Evolutionary conservation across 2,797 vertebrate species (phyloP).

Genomic region (Perodicticus potto): DNA sequence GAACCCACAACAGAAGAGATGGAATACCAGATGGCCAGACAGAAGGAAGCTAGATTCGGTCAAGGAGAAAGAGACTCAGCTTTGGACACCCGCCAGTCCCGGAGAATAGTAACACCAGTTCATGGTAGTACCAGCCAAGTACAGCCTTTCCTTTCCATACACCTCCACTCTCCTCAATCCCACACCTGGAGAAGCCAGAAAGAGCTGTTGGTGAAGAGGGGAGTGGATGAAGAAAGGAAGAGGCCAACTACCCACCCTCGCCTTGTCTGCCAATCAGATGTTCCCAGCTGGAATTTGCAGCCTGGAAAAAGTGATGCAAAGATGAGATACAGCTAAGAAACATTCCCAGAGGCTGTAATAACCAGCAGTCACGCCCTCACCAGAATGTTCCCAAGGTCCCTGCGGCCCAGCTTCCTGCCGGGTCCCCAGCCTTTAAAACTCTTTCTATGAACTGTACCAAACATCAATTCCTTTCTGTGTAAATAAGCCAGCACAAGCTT

Average conservation of each 20-base stretch:
- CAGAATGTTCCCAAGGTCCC: neutral
- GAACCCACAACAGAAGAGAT: neutral
- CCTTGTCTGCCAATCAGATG: neutral
- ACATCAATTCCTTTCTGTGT: constrained; percentile 29
- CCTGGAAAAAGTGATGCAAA: neutral
- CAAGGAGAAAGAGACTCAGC: neutral
- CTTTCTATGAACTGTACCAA: neutral
- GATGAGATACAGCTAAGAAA: neutral
- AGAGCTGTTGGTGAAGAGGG: neutral
- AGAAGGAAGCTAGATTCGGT: constrained; percentile 4
- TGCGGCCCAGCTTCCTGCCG: neutral
- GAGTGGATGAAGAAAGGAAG: neutral
- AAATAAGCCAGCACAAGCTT: neutral
- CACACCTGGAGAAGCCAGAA: neutral
- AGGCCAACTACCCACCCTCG: neutral
- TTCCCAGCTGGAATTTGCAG: neutral
- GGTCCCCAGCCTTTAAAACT: constrained; percentile 17
- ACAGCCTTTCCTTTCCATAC: neutral
- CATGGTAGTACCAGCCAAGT: neutral
- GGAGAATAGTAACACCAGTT: constrained; percentile 1
- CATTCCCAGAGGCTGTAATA: neutral
- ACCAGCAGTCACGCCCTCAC: neutral
- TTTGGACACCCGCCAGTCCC: constrained; percentile 27
- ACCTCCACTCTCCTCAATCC: neutral
- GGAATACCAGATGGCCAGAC: constrained; percentile 23